These are phyloP conservation scores for Branchipolynoe longqiensis DNA, from an alignment of 2,888 invertebrate species.

Conservation along the genomic window DNA sequence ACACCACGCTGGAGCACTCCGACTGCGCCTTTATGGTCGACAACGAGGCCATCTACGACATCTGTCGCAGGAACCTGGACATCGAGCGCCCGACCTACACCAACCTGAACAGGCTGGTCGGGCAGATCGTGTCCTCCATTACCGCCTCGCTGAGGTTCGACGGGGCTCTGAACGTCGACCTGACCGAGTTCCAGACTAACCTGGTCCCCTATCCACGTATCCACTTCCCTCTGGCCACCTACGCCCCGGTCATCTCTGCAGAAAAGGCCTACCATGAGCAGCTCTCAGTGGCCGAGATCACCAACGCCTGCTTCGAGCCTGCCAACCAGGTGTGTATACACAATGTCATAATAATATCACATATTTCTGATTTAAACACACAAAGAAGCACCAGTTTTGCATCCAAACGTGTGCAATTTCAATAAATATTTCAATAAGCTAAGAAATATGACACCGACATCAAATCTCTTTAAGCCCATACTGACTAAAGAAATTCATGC, in stretches of 20 bases:
- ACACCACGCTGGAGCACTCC: constrained; percentile 14
- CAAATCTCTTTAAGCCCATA: too few species aligned
- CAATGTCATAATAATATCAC: too few species aligned
- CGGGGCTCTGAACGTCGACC: constrained; percentile 62
- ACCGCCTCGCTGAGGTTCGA: constrained; percentile 63
- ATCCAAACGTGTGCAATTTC: too few species aligned
- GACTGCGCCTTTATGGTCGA: constrained; percentile 31
- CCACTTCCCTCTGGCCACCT: constrained; percentile 36
- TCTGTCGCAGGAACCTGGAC: background rate
- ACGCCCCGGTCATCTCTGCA: constrained; percentile 24
- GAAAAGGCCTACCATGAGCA: constrained; percentile 34
- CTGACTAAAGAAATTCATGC: too few species aligned
- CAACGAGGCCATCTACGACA: constrained; percentile 34
- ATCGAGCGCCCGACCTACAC: background rate
- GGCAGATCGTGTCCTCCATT: constrained; percentile 61
- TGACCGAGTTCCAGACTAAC: constrained; percentile 64
- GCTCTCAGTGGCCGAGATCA: constrained; percentile 7
- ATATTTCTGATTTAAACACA: background rate
- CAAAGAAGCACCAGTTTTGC: background rate
- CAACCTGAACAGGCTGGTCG: constrained; percentile 8
- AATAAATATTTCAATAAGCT: too few species aligned
- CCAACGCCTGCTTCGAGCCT: constrained; percentile 33
- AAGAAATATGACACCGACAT: too few species aligned
- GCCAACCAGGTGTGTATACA: background rate
- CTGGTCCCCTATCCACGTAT: constrained; percentile 66